Base-by-base conservation (phyloP, 2,888 invertebrate species). In the Galerucella pusilla region DNA sequence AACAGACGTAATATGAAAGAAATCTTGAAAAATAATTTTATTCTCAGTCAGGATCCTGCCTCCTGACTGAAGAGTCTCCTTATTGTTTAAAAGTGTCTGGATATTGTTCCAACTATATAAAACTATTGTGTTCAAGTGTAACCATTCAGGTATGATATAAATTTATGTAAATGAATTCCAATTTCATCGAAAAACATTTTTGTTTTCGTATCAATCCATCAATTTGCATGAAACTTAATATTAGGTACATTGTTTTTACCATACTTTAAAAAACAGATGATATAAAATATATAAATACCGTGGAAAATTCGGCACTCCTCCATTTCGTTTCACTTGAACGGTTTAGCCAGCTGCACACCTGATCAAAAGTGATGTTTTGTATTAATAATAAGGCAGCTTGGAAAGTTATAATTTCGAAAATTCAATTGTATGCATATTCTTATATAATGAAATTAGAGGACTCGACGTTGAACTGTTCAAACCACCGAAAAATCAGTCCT, bases 291-390 rank as follows among this genome's bases (percentile, higher is more conserved):
- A 28, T 60, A 20, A 60, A 60, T 28, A 60, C 60, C 60, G 28
- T 60, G 14, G 14, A 60, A 60, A 60, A 60, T 60, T 28, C 12
- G 11, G 12, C 12, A 25, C 60, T 25, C 60, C 60, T 60, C 28
- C 14, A 28, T 28, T 60, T 60, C 25, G 60, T 28, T 60, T 11
- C 60, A 12, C 28, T 60, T 60, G 60, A 60, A 28, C 12, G 10
- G 11, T 28, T 60, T 28, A 11, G 28, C 12, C 60, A 11, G 25
- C 60, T 60, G 60, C 60, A 25, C 28, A 28, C 20, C 60, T 25
- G 60, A 28, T 60, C 20, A 25, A 60, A 60, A 60, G 14, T 20
- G 11, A 28, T 60, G 25, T 60, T 60, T 60, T 60, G 60, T 60
- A 60, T 60, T 52, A 52, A 52, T 52, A 52, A 52, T 52, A 52